A percentile compares a stretch with the other conserved stretches of the same genome.
phyloP scores from a whole-genome alignment of 2,888 invertebrate genomes.

The Tenthredo notha region DNA sequence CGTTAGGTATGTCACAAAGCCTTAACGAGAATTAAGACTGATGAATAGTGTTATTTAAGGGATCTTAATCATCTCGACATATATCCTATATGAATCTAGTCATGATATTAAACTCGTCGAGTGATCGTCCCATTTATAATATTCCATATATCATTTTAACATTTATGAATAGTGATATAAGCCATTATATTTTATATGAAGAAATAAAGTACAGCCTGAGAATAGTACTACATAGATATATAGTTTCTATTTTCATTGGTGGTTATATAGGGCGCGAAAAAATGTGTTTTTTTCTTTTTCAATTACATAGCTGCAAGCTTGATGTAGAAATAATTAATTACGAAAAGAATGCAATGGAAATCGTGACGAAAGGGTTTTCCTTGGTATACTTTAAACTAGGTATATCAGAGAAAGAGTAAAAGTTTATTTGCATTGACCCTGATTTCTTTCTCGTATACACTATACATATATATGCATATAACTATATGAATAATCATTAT shows the following conservation, averaged over 20 bases:
- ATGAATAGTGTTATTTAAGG: background rate
- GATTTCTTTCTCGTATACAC: slow-evolving; percentile 10
- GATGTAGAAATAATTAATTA: background rate
- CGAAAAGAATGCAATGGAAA: slow-evolving; percentile 14
- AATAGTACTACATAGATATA: background rate
- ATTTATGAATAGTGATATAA: background rate
- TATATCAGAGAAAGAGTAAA: slow-evolving; percentile 19
- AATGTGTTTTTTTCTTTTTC: background rate
- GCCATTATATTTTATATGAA: background rate
- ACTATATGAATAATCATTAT: background rate
- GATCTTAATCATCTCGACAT: slow-evolving; percentile 10
- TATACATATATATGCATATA: too few relatives aligned
- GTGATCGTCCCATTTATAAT: background rate
- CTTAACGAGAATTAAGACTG: slow-evolving; percentile 40
- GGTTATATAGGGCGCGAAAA: background rate
- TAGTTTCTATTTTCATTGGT: background rate
- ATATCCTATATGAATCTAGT: background rate
- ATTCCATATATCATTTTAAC: background rate
- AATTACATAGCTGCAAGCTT: background rate
- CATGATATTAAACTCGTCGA: background rate
- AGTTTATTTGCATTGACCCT: slow-evolving; percentile 45
- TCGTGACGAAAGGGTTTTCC: slow-evolving; percentile 9
- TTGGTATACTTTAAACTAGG: background rate
- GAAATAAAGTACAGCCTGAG: background rate
- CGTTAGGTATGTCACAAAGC: slow-evolving; percentile 30